These are phyloP conservation scores for Xenops minutus DNA, from an alignment of 2,797 vertebrate genomes.

Conservation along the genomic window DNA sequence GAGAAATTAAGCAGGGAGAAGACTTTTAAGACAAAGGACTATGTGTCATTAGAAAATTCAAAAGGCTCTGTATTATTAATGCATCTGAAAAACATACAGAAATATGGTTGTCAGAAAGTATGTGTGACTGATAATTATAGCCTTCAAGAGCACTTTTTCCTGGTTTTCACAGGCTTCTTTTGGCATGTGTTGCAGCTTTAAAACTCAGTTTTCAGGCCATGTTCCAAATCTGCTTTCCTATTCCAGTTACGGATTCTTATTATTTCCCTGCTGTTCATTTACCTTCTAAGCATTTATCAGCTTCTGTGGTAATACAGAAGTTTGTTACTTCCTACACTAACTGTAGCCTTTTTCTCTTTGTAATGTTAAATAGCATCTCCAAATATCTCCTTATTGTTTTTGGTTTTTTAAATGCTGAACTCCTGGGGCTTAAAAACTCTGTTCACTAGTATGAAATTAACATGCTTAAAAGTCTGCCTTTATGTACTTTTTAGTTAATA, in stretches of 20 bases:
- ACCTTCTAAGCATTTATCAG: background rate
- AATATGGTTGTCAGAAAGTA: background rate
- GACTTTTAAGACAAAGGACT: background rate
- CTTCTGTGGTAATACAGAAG: background rate
- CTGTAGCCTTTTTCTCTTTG: background rate
- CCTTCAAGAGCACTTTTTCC: background rate
- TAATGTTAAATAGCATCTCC: background rate
- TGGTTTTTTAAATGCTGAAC: background rate
- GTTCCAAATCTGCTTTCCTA: background rate
- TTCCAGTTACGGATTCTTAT: background rate
- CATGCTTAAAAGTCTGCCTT: background rate
- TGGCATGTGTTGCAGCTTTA: background rate
- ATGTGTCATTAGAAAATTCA: background rate
- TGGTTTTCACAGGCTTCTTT: background rate
- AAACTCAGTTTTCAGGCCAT: background rate
- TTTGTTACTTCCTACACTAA: background rate
- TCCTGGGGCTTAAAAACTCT: background rate
- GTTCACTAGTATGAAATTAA: background rate
- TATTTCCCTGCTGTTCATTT: background rate
- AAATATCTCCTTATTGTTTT: background rate
- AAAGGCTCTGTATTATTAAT: background rate
- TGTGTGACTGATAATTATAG: background rate
- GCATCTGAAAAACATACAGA: background rate
- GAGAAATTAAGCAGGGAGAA: background rate
- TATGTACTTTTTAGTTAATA: background rate